Evolutionary conservation across 2,888 invertebrate species (phyloP).

Genomic region (Harpalus rubripes): DNA sequence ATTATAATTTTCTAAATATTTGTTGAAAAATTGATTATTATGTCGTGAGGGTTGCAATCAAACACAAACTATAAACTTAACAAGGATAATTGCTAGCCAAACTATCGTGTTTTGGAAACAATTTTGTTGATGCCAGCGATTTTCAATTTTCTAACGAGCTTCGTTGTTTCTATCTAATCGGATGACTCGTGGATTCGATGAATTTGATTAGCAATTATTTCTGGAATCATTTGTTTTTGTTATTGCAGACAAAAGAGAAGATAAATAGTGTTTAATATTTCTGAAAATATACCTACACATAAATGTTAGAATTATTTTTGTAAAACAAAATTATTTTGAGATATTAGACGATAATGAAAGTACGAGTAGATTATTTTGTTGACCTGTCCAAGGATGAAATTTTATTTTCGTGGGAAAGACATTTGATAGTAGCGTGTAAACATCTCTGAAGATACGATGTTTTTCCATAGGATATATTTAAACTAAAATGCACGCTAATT

Average conservation of each 20-base stretch:
- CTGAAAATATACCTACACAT: not conserved
- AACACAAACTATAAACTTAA: not conserved
- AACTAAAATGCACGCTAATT: not conserved
- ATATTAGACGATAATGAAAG: not conserved
- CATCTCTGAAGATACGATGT: not conserved
- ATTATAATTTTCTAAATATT: slow-evolving; percentile 31
- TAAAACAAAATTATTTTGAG: no score
- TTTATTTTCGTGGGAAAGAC: slow-evolving; percentile 58
- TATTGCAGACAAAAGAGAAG: not conserved
- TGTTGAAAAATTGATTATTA: slow-evolving; percentile 12
- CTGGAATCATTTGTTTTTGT: slow-evolving; percentile 31
- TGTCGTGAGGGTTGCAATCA: slow-evolving; percentile 33
- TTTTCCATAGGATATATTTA: not conserved
- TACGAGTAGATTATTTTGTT: not conserved
- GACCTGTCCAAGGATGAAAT: slow-evolving; percentile 39
- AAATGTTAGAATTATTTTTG: not conserved
- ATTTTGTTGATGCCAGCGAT: slow-evolving; percentile 32
- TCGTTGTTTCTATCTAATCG: slow-evolving; percentile 56
- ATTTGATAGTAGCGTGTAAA: slow-evolving; percentile 39
- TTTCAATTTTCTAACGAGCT: slow-evolving; percentile 36
- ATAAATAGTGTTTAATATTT: not conserved
- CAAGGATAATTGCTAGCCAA: slow-evolving; percentile 30
- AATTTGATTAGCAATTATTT: slow-evolving; percentile 51
- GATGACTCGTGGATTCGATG: slow-evolving; percentile 58
- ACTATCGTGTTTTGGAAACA: slow-evolving; percentile 15